Evolutionary conservation across 2,113 vertebrate genomes (phyloP).

Genomic region (Serilophus lunatus): DNA sequence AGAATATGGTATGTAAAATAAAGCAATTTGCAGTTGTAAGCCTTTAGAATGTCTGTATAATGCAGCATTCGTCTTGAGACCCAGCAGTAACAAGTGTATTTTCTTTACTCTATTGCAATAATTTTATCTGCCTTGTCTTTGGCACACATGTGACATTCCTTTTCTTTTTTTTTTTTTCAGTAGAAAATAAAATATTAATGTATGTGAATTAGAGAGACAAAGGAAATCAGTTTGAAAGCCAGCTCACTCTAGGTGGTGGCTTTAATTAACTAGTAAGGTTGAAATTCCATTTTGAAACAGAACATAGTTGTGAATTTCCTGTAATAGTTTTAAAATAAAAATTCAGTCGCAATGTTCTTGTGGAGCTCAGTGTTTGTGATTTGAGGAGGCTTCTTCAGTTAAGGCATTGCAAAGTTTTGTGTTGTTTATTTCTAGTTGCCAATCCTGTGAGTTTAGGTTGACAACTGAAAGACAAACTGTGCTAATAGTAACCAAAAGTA

Average conservation of each 20-base stretch:
- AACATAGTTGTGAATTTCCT: slow-evolving; percentile 22
- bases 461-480: background rate
- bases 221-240: slow-evolving; percentile 60
- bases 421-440: background rate
- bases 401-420: background rate
- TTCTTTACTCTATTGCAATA: slow-evolving; percentile 62
- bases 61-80: slow-evolving; percentile 32
- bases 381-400: background rate
- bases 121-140: slow-evolving; percentile 60
- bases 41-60: slow-evolving; percentile 34
- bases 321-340: background rate
- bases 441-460: background rate
- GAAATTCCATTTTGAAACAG: slow-evolving; percentile 21
- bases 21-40: slow-evolving; percentile 14
- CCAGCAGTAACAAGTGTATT: slow-evolving; percentile 50
- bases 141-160: background rate
- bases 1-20: slow-evolving; percentile 12
- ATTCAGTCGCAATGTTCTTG: background rate
- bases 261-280: slow-evolving; percentile 65
- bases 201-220: slow-evolving; percentile 37
- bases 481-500: background rate
- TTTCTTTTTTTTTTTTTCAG: slow-evolving; percentile 6
- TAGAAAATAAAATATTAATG: slow-evolving; percentile 68
- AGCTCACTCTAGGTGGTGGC: slow-evolving; percentile 20
- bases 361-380: background rate